These are phyloP conservation scores for Dipodomys stephensi DNA, from an alignment of 2,113 vertebrate species.

Conservation along the genomic window DNA sequence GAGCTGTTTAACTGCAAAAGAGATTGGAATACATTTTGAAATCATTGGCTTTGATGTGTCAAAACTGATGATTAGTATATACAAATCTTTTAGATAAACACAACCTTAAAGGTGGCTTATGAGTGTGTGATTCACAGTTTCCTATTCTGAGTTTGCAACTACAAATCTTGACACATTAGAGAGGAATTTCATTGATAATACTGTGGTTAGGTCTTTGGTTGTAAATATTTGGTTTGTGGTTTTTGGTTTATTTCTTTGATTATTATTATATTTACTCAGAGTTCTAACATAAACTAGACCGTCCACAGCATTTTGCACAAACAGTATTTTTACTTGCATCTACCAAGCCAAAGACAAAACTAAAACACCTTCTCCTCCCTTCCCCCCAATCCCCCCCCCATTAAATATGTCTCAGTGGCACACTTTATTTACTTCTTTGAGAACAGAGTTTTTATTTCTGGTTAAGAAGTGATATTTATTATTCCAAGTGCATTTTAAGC, in stretches of 20 bases:
- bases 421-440: constrained; percentile 61
- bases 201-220: constrained; percentile 65
- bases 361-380: background rate
- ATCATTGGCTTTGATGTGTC: background rate
- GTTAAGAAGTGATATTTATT: constrained; percentile 31
- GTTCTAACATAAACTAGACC: constrained; percentile 39
- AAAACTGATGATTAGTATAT: background rate
- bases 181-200: constrained; percentile 79
- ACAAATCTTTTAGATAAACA: constrained; percentile 39
- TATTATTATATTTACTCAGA: constrained; percentile 70
- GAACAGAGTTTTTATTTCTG: constrained; percentile 57
- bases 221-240: constrained; percentile 77
- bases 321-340: constrained; percentile 48
- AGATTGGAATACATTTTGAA: constrained; percentile 33
- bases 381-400: background rate
- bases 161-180: constrained; percentile 63
- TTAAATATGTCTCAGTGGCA: background rate
- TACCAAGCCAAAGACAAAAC: constrained; percentile 19
- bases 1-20: constrained; percentile 55
- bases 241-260: constrained; percentile 77
- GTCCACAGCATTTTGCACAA: background rate
- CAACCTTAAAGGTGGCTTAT: constrained; percentile 27
- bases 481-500: constrained; percentile 35
- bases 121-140: constrained; percentile 47
- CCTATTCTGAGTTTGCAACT: constrained; percentile 57